A percentile compares a stretch with the other conserved stretches of the same genome.
Conservation (phyloP, 2,888 invertebrate genomes). For the Lymantria dispar region DNA sequence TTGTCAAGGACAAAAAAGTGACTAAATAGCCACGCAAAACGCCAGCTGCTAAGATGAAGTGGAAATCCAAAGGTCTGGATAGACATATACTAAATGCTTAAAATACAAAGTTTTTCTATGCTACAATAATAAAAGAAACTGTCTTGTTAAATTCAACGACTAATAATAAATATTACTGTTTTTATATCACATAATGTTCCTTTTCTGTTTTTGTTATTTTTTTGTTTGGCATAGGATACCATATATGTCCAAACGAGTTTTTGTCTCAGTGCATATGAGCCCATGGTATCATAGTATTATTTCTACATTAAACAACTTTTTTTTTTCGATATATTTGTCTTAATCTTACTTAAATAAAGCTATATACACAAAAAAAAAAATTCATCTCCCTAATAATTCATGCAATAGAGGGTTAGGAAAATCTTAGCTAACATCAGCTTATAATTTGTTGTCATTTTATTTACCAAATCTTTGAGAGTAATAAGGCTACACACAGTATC, state of each 20-base stretch:
- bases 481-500: slow-evolving; percentile 34
- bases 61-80: neutral
- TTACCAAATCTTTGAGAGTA: slow-evolving; percentile 3
- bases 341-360: no score
- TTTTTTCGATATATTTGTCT: no score
- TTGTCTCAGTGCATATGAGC: no score
- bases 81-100: neutral
- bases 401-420: no score
- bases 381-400: no score
- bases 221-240: neutral
- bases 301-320: neutral
- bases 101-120: neutral
- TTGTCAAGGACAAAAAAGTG: neutral
- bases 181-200: neutral
- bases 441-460: neutral
- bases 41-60: neutral
- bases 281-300: neutral
- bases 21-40: neutral
- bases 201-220: neutral
- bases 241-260: neutral
- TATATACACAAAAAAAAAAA: no score
- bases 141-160: neutral
- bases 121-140: neutral
- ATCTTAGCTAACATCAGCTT: no score
- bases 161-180: neutral